phyloP scores from a whole-genome alignment of 1,140 invertebrate species.

The Subanguina moxae region DNA sequence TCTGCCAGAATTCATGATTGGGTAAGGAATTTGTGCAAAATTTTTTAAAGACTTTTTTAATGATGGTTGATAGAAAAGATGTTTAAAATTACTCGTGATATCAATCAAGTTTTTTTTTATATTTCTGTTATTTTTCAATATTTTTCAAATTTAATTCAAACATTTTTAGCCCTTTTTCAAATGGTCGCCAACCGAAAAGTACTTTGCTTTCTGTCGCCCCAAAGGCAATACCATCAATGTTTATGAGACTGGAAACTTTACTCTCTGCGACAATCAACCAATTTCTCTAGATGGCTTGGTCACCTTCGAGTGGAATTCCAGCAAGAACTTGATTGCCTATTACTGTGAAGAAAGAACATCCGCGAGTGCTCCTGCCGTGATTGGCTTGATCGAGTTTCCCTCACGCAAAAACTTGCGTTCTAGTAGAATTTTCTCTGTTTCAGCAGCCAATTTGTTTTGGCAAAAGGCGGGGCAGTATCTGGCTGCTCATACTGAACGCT shows the following conservation, averaged over 20 bases:
- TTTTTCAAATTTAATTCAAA: background rate
- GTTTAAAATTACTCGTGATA: no score
- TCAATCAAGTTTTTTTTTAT: no score
- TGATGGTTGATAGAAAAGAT: no score
- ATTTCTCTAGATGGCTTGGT: conserved; percentile 60
- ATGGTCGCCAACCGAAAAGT: conserved; percentile 95
- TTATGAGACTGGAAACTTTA: conserved; percentile 69
- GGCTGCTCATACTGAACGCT: conserved; percentile 95
- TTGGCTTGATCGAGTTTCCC: conserved; percentile 60
- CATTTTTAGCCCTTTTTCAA: conserved; percentile 52
- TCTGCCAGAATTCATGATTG: conserved; percentile 37
- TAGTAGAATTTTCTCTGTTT: conserved; percentile 94
- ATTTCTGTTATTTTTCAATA: no score
- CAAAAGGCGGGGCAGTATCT: conserved; percentile 95
- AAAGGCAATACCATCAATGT: conserved; percentile 74
- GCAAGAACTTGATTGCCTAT: conserved; percentile 89
- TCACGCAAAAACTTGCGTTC: conserved; percentile 82
- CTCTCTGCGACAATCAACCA: conserved; percentile 36
- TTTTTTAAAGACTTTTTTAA: background rate
- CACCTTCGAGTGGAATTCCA: conserved; percentile 95
- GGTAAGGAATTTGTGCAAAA: conserved; percentile 17
- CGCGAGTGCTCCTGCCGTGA: conserved; percentile 50
- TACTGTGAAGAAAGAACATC: conserved; percentile 85
- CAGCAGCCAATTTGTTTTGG: conserved; percentile 97
- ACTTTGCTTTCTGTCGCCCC: conserved; percentile 68